Evolutionary conservation across 2,888 invertebrate species (phyloP).

Genomic region (Dynastes hyllus): DNA sequence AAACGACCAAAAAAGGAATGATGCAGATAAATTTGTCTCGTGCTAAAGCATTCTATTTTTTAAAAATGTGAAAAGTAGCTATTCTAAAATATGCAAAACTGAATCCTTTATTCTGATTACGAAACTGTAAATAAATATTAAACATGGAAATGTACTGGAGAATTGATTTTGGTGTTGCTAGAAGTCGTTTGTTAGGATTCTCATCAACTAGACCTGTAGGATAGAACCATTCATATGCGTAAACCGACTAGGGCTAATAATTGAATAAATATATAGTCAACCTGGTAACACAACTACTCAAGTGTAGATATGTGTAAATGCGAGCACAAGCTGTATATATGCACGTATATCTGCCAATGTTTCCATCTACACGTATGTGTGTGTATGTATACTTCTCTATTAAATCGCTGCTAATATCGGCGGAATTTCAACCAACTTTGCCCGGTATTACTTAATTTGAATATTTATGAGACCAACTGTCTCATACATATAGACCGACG

Average conservation of each 20-base stretch:
- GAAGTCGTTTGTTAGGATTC: background rate
- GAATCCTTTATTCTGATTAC: too few species aligned
- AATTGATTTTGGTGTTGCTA: background rate
- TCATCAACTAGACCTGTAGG: background rate
- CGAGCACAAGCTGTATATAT: background rate
- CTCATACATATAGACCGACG: slow-evolving; percentile 37
- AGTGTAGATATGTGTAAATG: background rate
- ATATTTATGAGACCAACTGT: slow-evolving; percentile 50
- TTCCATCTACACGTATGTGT: background rate
- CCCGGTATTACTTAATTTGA: slow-evolving; percentile 44
- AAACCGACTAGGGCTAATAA: background rate
- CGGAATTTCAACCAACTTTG: slow-evolving; percentile 41
- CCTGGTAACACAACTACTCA: background rate
- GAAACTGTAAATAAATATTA: too few species aligned
- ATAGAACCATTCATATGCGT: background rate
- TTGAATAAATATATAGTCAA: slow-evolving; percentile 1
- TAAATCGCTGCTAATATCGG: slow-evolving; percentile 45
- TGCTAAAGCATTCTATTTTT: too few species aligned
- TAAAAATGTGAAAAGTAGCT: too few species aligned
- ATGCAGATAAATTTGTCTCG: too few species aligned
- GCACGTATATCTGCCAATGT: background rate
- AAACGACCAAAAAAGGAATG: too few species aligned
- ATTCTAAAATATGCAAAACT: too few species aligned
- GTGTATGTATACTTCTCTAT: slow-evolving; percentile 18
- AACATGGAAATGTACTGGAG: too few species aligned